phyloP scores from a whole-genome alignment of 2,888 invertebrate genomes.

The Keiferia lycopersicella region DNA sequence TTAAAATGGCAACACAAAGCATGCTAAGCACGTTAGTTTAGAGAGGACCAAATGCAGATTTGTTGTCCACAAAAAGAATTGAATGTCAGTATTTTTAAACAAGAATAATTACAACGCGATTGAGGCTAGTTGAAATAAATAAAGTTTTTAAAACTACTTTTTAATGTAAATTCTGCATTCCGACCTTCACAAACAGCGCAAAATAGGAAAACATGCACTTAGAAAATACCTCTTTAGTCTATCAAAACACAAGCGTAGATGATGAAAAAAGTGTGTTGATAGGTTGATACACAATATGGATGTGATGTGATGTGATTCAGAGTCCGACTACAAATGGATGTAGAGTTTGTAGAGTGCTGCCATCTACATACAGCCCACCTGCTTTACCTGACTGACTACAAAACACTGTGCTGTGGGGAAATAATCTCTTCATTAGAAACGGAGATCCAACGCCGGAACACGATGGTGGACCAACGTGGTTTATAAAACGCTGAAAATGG shows the following conservation, averaged over 20 bases:
- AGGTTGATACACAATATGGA: neutral
- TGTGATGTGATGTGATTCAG: neutral
- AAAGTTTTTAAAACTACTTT: too few relatives aligned
- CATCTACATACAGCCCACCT: constrained; percentile 41
- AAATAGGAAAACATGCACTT: constrained; percentile 8
- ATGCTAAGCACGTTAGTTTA: constrained; percentile 45
- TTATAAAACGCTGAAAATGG: constrained; percentile 12
- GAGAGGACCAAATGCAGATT: constrained; percentile 48
- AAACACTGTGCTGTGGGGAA: constrained; percentile 43
- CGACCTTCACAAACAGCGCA: neutral
- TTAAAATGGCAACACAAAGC: constrained; percentile 43
- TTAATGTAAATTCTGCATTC: too few relatives aligned
- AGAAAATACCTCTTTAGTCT: constrained; percentile 21
- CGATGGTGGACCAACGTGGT: neutral
- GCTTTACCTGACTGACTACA: constrained; percentile 29
- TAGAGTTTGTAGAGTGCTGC: neutral
- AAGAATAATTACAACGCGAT: too few relatives aligned
- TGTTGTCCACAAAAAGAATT: neutral
- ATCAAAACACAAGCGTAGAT: neutral
- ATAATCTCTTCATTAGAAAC: constrained; percentile 23
- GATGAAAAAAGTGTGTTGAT: constrained; percentile 11
- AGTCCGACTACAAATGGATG: constrained; percentile 3
- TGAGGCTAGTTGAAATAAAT: too few relatives aligned
- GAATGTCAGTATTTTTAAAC: too few relatives aligned
- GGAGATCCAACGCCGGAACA: constrained; percentile 10